These are phyloP conservation scores for Chrysogorgia sp. DNA, from an alignment of 92 coral and sea anemone genomes.

Conservation along the genomic window DNA sequence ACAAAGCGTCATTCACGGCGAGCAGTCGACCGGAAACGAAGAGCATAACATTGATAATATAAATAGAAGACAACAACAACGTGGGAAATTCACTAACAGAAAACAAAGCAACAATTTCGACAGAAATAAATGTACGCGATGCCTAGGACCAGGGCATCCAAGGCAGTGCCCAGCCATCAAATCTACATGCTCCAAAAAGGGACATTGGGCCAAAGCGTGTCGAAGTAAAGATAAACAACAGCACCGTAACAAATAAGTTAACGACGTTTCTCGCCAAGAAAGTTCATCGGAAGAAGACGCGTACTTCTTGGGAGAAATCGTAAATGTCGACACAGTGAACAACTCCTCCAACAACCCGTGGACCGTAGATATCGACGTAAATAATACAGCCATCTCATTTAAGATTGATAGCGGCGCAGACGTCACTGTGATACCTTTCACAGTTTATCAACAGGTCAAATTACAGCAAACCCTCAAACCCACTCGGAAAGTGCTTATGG, in stretches of 20 bases:
- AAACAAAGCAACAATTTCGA: slow-evolving; percentile 1
- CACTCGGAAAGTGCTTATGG: slow-evolving; percentile 38
- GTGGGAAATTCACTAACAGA: background rate
- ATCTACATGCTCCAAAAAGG: slow-evolving; percentile 18
- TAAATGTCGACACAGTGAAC: background rate
- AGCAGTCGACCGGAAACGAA: background rate
- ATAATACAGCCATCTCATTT: slow-evolving; percentile 7
- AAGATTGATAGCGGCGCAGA: slow-evolving; percentile 60
- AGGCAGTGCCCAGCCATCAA: slow-evolving; percentile 4
- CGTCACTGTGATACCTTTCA: slow-evolving; percentile 57
- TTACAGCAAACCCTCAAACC: slow-evolving; percentile 23
- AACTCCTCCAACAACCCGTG: background rate
- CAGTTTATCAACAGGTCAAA: slow-evolving; percentile 48
- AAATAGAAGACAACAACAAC: background rate
- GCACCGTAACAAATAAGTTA: background rate
- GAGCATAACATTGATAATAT: background rate
- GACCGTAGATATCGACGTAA: slow-evolving; percentile 4
- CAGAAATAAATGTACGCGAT: slow-evolving; percentile 17
- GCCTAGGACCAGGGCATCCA: slow-evolving; percentile 30
- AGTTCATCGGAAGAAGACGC: background rate
- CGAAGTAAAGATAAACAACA: slow-evolving; percentile 4
- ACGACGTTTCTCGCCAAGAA: background rate
- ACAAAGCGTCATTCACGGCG: slow-evolving; percentile 9
- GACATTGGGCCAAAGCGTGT: slow-evolving; percentile 41
- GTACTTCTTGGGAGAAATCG: slow-evolving; percentile 8